Conservation (phyloP, 2,888 invertebrate species). For the Tinea semifulvella region DNA sequence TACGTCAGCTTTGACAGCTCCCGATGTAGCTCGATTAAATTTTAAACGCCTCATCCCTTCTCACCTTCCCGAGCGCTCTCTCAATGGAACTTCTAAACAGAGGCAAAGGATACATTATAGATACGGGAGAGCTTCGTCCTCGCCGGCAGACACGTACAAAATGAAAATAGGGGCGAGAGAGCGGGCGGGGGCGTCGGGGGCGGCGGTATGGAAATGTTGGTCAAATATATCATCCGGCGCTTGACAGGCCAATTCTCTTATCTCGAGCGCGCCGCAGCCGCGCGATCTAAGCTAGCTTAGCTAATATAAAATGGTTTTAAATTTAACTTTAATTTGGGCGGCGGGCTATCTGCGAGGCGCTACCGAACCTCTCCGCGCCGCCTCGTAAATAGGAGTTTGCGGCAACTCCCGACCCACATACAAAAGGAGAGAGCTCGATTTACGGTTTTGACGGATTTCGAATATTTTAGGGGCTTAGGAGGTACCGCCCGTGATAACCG, state of each 20-base stretch:
- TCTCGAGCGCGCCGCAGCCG: constrained; percentile 70
- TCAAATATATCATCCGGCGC: constrained; percentile 89
- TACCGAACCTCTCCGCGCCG: constrained; percentile 28
- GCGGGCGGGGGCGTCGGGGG: constrained; percentile 31
- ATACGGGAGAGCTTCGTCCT: constrained; percentile 38
- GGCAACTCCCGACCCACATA: constrained; percentile 35
- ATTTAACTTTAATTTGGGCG: constrained; percentile 61
- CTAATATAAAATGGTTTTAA: constrained; percentile 69
- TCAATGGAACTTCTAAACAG: constrained; percentile 56
- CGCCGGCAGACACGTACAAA: constrained; percentile 59
- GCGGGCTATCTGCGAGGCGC: constrained; percentile 39
- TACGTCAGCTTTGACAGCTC: constrained; percentile 35
- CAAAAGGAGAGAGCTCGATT: constrained; percentile 55
- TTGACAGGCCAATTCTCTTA: constrained; percentile 92
- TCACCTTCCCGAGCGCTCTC: constrained; percentile 45
- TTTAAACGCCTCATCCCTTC: constrained; percentile 37
- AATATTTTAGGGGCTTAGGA: constrained; percentile 51
- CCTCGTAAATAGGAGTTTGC: constrained; percentile 43
- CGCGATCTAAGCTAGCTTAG: constrained; percentile 67
- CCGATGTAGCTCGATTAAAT: constrained; percentile 41
- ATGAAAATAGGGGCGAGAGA: constrained; percentile 51
- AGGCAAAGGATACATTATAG: constrained; percentile 53
- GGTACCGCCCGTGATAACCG: constrained; percentile 26
- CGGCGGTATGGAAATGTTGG: constrained; percentile 82
- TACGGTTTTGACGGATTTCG: constrained; percentile 61